These are phyloP conservation scores for Oreohelix idahoensis DNA, from an alignment of 1,140 invertebrate genomes.

Conservation along the genomic window DNA sequence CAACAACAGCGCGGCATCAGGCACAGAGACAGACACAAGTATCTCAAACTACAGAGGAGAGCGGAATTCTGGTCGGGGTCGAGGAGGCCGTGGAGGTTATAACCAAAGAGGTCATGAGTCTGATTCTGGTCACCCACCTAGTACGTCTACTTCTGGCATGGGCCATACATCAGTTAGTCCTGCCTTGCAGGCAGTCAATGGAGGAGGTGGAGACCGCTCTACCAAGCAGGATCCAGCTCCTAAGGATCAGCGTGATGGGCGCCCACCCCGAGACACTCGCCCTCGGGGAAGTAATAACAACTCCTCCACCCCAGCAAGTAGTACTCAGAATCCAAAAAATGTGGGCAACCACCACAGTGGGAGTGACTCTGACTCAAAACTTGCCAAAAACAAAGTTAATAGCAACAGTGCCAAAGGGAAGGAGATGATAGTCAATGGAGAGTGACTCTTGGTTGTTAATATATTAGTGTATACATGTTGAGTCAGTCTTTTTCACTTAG, in stretches of 20 bases:
- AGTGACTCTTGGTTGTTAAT: constrained; percentile 43
- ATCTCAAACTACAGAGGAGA: constrained; percentile 61
- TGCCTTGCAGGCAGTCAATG: constrained; percentile 35
- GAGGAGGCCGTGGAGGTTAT: constrained; percentile 19
- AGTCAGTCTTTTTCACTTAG: background rate
- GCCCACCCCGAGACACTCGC: constrained; percentile 16
- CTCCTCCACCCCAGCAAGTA: constrained; percentile 10
- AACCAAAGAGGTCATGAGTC: constrained; percentile 34
- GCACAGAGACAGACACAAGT: constrained; percentile 70
- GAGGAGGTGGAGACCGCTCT: constrained; percentile 41
- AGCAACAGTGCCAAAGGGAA: constrained; percentile 45
- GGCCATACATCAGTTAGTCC: constrained; percentile 25
- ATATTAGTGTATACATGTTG: background rate
- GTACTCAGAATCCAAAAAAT: background rate
- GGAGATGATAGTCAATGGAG: constrained; percentile 65
- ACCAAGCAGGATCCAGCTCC: constrained; percentile 24
- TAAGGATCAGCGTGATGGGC: constrained; percentile 34
- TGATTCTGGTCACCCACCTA: constrained; percentile 23
- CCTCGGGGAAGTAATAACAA: constrained; percentile 54
- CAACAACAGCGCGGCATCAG: constrained; percentile 63
- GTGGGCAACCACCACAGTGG: constrained; percentile 56
- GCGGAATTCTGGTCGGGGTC: constrained; percentile 27
- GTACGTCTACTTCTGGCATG: constrained; percentile 29
- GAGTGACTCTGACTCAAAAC: constrained; percentile 61
- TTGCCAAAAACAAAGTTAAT: constrained; percentile 51